These are phyloP conservation scores for Chrysaora quinquecirrha DNA, from an alignment of 30 jellyfish, hydroid and myxozoan genomes.

Conservation along the genomic window DNA sequence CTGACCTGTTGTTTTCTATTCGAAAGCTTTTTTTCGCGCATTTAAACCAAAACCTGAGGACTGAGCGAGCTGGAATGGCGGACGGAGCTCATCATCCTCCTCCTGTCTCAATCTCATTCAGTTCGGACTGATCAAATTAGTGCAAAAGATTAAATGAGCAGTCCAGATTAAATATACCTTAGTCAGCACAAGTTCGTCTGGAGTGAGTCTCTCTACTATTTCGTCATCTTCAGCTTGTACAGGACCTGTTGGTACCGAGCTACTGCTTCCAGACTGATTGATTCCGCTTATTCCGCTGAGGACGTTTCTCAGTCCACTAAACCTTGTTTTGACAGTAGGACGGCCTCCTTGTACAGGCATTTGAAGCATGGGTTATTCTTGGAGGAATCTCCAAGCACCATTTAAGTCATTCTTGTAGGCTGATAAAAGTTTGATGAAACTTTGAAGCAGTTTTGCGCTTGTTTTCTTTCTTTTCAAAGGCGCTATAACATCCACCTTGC, in stretches of 20 bases:
- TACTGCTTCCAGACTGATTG: background rate
- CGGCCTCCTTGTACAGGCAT: slow-evolving; percentile 76
- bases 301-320: slow-evolving; percentile 63
- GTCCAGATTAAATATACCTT: background rate
- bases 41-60: too few relatives aligned
- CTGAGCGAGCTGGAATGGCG: too few relatives aligned
- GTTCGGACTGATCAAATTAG: too few relatives aligned
- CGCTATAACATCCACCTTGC: background rate
- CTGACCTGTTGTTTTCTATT: too few relatives aligned
- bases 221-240: slow-evolving; percentile 29
- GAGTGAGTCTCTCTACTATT: background rate
- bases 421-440: background rate
- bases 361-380: slow-evolving; percentile 16
- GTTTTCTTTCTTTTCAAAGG: background rate
- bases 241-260: slow-evolving; percentile 1
- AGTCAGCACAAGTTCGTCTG: background rate
- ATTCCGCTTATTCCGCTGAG: slow-evolving; percentile 19
- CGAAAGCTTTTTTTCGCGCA: too few relatives aligned
- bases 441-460: background rate
- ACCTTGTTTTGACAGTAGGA: slow-evolving; percentile 43
- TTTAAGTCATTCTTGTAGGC: background rate
- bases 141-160: background rate
- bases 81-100: too few relatives aligned
- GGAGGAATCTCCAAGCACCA: background rate
- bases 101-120: too few relatives aligned